Percentiles rank a stretch among this genome's conserved stretches.
These are phyloP conservation scores for Pavo muticus DNA, from an alignment of 2,113 vertebrate species.

Conservation along the genomic window DNA sequence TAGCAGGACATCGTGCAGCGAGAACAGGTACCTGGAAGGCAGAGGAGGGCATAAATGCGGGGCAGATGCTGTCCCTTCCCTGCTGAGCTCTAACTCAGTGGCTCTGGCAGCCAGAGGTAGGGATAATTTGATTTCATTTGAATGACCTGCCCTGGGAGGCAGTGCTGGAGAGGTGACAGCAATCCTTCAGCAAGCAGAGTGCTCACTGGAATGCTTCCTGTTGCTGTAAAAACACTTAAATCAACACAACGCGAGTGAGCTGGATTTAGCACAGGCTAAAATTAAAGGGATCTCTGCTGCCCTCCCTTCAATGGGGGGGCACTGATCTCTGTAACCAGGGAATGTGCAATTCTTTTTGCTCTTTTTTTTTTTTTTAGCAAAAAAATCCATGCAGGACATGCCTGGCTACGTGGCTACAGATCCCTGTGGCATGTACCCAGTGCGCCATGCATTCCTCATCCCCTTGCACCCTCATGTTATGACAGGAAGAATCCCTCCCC, in stretches of 20 bases:
- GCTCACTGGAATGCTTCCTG: accelerated
- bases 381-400: background rate
- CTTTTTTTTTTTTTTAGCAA: background rate
- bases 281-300: background rate
- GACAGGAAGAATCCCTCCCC: background rate
- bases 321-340: background rate
- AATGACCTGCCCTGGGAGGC: background rate
- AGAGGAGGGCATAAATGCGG: background rate
- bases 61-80: background rate
- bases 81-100: background rate
- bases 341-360: background rate
- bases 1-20: constrained; percentile 44
- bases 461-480: background rate
- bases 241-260: accelerated
- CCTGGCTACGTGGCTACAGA: background rate
- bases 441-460: background rate
- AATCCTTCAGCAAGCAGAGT: background rate
- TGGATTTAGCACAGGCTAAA: background rate
- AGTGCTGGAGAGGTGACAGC: background rate
- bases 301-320: background rate
- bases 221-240: background rate
- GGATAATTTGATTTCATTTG: background rate
- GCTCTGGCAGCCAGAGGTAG: background rate
- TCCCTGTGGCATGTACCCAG: background rate
- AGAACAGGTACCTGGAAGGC: constrained; percentile 39